phyloP scores from a whole-genome alignment of 1,140 invertebrate species.

The Batillaria attramentaria region DNA sequence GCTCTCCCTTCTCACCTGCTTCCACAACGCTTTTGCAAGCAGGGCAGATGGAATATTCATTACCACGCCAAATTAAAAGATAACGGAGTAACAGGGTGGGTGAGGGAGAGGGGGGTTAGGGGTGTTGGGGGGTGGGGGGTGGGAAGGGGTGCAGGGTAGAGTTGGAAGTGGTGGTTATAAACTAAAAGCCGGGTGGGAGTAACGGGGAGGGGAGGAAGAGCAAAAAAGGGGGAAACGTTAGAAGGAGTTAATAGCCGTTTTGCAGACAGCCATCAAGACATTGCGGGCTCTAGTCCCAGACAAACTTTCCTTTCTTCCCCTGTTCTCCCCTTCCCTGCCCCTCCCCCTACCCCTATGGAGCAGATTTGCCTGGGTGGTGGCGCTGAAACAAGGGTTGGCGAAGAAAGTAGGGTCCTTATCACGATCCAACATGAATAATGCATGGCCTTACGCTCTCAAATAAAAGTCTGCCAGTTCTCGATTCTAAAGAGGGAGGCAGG shows the following conservation, averaged over 20 bases:
- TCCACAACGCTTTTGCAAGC: background rate
- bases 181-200: background rate
- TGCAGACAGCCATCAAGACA: background rate
- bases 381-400: conserved; percentile 10
- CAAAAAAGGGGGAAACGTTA: background rate
- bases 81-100: conserved; percentile 14
- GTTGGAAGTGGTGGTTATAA: background rate
- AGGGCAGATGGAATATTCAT: conserved; percentile 32
- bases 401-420: background rate
- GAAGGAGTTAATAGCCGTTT: conserved; percentile 10
- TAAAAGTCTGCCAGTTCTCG: background rate
- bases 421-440: conserved; percentile 27
- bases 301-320: conserved; percentile 2
- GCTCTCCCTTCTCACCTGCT: conserved; percentile 1
- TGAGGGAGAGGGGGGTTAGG: background rate
- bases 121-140: background rate
- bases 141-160: background rate
- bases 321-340: background rate
- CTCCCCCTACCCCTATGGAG: conserved; percentile 15
- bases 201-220: background rate
- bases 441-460: conserved; percentile 17
- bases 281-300: background rate
- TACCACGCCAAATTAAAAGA: conserved; percentile 32
- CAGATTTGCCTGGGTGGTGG: conserved; percentile 7
- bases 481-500: background rate